phyloP scores from a whole-genome alignment of 2,888 invertebrate genomes.

The Sialis fuliginosa region DNA sequence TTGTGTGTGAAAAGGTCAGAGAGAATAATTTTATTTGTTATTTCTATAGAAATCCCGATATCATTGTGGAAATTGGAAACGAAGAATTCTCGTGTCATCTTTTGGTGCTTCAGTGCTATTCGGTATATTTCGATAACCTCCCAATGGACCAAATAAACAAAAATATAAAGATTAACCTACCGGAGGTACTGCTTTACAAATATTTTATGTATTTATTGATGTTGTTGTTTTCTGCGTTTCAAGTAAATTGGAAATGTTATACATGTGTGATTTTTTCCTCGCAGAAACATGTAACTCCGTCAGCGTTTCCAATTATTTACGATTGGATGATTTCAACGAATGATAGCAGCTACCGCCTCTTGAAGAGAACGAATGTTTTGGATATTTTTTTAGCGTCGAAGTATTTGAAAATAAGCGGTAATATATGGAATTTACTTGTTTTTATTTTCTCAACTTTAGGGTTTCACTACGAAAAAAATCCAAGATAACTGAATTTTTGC shows the following conservation, averaged over 20 bases:
- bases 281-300: conserved; percentile 13
- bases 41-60: conserved; percentile 44
- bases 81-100: conserved; percentile 52
- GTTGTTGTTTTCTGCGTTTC: conserved; percentile 1
- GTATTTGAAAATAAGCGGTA: conserved; percentile 50
- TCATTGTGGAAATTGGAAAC: conserved; percentile 41
- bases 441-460: not conserved
- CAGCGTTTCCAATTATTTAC: conserved; percentile 52
- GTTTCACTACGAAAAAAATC: not conserved
- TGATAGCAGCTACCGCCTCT: conserved; percentile 40
- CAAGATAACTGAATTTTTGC: not conserved
- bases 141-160: not conserved
- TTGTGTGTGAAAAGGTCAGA: too few relatives aligned
- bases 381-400: conserved; percentile 56
- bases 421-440: not conserved
- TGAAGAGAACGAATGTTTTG: conserved; percentile 50
- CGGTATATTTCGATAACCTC: conserved; percentile 36
- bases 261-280: conserved; percentile 9
- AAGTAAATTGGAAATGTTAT: not conserved
- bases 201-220: not conserved
- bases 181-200: conserved; percentile 15
- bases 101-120: conserved; percentile 51
- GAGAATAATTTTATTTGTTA: conserved; percentile 3
- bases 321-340: conserved; percentile 62
- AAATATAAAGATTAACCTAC: conserved; percentile 15